Evolutionary conservation across 2,888 invertebrate species (phyloP).

Genomic region (Hyposoter dolosus): DNA sequence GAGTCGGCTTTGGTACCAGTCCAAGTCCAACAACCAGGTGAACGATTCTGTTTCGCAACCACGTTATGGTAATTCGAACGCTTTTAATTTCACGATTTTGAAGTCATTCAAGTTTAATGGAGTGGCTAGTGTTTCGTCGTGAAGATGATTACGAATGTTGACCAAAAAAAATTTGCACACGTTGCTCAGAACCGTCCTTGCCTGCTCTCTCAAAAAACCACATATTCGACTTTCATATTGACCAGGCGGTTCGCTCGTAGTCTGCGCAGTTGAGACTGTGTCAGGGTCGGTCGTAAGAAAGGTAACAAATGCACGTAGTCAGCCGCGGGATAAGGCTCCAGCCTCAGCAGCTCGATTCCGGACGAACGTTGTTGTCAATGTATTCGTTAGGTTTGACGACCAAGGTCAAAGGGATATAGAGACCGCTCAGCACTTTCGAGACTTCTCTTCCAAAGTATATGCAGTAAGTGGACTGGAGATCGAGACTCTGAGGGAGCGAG

Average conservation of each 20-base stretch:
- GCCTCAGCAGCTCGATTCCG: neutral
- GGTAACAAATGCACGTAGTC: neutral
- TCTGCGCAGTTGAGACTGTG: no score
- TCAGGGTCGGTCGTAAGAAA: neutral
- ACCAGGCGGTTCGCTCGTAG: neutral
- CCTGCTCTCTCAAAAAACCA: neutral
- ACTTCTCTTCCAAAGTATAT: neutral
- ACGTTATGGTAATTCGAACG: neutral
- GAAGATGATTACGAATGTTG: neutral
- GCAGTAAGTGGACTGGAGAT: neutral
- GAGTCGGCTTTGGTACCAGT: neutral
- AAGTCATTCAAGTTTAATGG: neutral
- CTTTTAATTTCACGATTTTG: neutral
- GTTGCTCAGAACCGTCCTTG: neutral
- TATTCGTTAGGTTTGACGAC: neutral
- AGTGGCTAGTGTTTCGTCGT: neutral
- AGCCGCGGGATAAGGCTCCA: neutral
- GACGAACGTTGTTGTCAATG: neutral
- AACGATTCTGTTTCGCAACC: neutral
- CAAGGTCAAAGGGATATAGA: conserved; percentile 13
- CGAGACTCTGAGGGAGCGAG: neutral
- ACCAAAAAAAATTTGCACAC: neutral
- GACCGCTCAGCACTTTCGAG: neutral
- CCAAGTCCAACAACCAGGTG: neutral
- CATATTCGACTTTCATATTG: neutral